phyloP scores from a whole-genome alignment of 2,888 invertebrate species.

The Nysson spinosus region DNA sequence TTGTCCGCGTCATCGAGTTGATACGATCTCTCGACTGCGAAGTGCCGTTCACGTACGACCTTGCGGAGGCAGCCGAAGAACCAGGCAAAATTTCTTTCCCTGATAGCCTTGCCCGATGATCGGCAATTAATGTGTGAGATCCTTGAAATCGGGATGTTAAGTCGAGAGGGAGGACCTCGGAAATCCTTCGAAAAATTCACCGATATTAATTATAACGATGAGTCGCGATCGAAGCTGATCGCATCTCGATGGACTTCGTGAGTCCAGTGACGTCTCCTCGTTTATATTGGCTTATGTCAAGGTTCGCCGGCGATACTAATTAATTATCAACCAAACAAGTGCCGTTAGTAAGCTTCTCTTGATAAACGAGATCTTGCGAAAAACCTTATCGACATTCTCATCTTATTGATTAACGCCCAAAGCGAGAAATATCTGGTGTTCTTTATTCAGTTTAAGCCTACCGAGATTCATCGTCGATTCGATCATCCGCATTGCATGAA shows the following conservation, averaged over 20 bases:
- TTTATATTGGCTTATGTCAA: conserved; percentile 22
- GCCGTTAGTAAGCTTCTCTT: conserved; percentile 17
- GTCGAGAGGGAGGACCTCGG: not conserved
- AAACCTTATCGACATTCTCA: conserved; percentile 36
- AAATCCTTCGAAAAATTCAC: not conserved
- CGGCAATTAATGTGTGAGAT: conserved; percentile 52
- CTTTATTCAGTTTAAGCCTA: too few species aligned
- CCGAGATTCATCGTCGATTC: too few species aligned
- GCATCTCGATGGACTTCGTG: not conserved
- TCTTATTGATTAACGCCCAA: conserved; percentile 21
- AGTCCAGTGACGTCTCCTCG: conserved; percentile 1
- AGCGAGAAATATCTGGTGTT: not conserved
- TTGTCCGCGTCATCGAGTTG: conserved; percentile 53
- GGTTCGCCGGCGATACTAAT: conserved; percentile 44
- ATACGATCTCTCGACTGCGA: conserved; percentile 56
- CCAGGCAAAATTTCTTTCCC: conserved; percentile 17
- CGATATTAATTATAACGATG: not conserved
- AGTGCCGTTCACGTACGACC: conserved; percentile 54
- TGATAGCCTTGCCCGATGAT: conserved; percentile 22
- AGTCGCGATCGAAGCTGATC: not conserved
- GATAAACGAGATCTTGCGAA: conserved; percentile 32
- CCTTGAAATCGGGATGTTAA: conserved; percentile 11
- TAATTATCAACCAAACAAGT: conserved; percentile 45
- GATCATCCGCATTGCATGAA: too few species aligned
- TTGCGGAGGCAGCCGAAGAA: conserved; percentile 42